Percentiles rank a stretch among this genome's conserved stretches.
Conservation (phyloP, 2,113 vertebrate species). For the Pantherophis guttatus region DNA sequence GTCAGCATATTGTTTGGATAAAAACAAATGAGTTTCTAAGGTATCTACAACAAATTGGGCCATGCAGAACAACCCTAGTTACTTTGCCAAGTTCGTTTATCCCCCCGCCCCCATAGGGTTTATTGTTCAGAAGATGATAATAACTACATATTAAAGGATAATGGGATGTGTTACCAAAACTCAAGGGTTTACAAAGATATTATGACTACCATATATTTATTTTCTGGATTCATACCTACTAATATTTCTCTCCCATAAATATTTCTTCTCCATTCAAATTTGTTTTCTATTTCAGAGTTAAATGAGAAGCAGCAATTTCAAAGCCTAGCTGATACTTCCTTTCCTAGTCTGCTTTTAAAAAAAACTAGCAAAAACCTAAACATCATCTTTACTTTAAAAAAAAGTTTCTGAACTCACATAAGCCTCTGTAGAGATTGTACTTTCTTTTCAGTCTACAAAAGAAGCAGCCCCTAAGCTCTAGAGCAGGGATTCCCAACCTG, state of each 20-base stretch:
- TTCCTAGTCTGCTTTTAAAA: background rate
- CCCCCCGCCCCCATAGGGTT: background rate
- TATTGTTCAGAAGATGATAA: background rate
- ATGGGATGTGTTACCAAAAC: background rate
- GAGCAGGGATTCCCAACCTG: no score
- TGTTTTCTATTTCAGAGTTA: no score
- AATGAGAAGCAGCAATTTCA: background rate
- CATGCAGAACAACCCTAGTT: background rate
- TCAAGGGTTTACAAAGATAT: background rate
- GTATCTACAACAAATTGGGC: conserved; percentile 5
- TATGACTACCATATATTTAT: background rate
- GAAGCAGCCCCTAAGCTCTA: background rate
- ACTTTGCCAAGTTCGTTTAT: background rate
- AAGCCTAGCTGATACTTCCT: background rate
- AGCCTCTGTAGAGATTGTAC: background rate
- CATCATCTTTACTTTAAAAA: background rate
- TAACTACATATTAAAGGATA: background rate
- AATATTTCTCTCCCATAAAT: background rate
- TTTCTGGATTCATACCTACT: background rate
- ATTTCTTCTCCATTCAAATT: background rate
- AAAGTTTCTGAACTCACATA: background rate
- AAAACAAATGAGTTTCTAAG: conserved; percentile 14
- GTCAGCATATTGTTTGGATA: conserved; percentile 32
- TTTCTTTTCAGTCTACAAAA: background rate
- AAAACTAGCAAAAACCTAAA: background rate